Evolutionary conservation across 2,113 vertebrate species (phyloP).

Genomic region (Thamnophis sirtalis): DNA sequence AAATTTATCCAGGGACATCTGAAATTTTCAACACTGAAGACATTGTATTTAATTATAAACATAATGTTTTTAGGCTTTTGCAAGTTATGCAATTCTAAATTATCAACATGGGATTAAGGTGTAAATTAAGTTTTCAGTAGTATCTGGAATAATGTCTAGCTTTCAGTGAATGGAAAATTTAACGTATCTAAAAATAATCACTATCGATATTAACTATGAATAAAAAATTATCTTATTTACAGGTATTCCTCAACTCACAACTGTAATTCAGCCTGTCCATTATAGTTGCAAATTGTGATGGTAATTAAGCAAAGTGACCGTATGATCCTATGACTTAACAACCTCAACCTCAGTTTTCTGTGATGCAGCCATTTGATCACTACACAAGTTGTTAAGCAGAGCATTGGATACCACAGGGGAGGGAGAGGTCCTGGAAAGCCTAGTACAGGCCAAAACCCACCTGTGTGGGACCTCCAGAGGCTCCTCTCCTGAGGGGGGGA

Average conservation of each 20-base stretch:
- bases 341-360: no score
- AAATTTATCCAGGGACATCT: slow-evolving; percentile 10
- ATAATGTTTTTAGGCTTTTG: slow-evolving; percentile 21
- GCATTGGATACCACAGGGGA: background rate
- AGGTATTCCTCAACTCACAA: background rate
- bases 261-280: background rate
- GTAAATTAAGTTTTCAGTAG: background rate
- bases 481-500: no score
- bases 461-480: background rate
- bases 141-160: background rate
- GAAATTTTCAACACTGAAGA: slow-evolving; percentile 19
- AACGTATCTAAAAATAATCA: background rate
- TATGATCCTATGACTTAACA: no score
- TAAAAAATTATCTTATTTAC: background rate
- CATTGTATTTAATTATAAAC: slow-evolving; percentile 22
- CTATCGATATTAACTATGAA: background rate
- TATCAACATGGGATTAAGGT: background rate
- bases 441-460: background rate
- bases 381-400: background rate
- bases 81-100: background rate
- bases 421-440: background rate
- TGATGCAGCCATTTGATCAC: background rate
- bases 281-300: background rate
- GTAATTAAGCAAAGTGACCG: background rate
- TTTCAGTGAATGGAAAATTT: background rate